Conservation (phyloP, 2,888 invertebrate genomes). For the Drosophila multiciliata region DNA sequence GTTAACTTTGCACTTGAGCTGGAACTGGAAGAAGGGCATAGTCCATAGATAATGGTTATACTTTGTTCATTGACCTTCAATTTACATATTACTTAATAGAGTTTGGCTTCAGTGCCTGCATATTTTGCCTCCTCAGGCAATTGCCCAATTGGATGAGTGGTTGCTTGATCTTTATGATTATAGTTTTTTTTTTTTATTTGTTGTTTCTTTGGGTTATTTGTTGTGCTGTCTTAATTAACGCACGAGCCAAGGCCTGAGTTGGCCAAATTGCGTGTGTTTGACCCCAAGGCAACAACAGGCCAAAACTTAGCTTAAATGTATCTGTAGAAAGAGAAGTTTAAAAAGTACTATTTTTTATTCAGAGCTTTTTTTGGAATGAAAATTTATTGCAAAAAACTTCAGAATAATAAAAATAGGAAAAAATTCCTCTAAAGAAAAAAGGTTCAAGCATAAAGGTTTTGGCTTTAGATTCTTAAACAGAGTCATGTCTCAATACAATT, state of each 20-base stretch:
- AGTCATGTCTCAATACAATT: not conserved
- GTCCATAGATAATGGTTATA: not conserved
- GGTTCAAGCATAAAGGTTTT: not conserved
- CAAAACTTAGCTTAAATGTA: constrained; percentile 33
- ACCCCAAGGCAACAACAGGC: constrained; percentile 26
- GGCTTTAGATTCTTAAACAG: not conserved
- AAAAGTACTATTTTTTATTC: not conserved
- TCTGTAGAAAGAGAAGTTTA: constrained; percentile 6
- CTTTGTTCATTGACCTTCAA: constrained; percentile 40
- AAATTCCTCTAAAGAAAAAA: not conserved
- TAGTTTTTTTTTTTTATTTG: not conserved
- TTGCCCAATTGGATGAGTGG: constrained; percentile 44
- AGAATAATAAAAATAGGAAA: not conserved
- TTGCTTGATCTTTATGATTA: constrained; percentile 7
- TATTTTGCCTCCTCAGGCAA: constrained; percentile 25
- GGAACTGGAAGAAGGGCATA: not conserved
- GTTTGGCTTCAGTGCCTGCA: not conserved
- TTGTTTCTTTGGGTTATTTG: constrained; percentile 10
- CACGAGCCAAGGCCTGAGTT: constrained; percentile 40
- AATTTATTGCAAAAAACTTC: not conserved
- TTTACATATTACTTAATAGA: constrained; percentile 25
- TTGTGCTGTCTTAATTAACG: constrained; percentile 42
- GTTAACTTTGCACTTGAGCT: constrained; percentile 21
- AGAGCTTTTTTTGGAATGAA: not conserved
- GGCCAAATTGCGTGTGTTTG: constrained; percentile 34